Evolutionary conservation across 1,140 invertebrate genomes (phyloP), one percentile per base, ranked within the genome.

Genomic region (Hirudo medicinalis): DNA sequence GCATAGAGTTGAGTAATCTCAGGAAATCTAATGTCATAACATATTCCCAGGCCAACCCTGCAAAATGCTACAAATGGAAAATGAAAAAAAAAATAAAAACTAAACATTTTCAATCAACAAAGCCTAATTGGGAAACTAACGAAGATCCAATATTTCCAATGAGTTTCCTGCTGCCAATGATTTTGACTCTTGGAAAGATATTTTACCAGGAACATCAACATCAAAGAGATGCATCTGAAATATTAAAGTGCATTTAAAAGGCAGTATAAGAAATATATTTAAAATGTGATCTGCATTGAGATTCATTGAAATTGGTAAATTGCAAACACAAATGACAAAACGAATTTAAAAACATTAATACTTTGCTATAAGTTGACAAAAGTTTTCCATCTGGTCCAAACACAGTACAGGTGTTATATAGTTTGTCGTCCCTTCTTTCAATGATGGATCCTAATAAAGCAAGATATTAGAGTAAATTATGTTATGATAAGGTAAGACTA

Each of bases 131-230:
- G 11, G 49, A 60, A 71, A 67, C 74, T 75, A 72, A 80, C 78
- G 76, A 17, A 88, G 86, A 27, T 90, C 83, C 78, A 97, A 90
- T 0, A 83, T 89, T 0, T 87, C 89, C 22, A 94, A 83, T 0
- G 86, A 79, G 77, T 90, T 85, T 5, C 94, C 94, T 1, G 90
- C 82, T 70, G 84, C 86, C 0, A 97, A 79, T 0, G 88, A 87
- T 75, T 93, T 89, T 0, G 92, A 95, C 80, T 97, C 94, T 78
- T 91, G 89, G 77, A 97, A 95, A n/a, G 87, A 88, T 54, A 96
- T 91, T 80, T 91, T 91, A 29, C 88, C 90, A 67, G 91, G 91
- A 70, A 97, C 89, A 78, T 96, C 90, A 78, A 97, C 94, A 82
- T 97, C 93, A 82, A 97, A 97, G 40, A 97, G 85, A 83, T 97